phyloP scores from a whole-genome alignment of 2,113 vertebrate species.

The Lampris megalopsis region DNA sequence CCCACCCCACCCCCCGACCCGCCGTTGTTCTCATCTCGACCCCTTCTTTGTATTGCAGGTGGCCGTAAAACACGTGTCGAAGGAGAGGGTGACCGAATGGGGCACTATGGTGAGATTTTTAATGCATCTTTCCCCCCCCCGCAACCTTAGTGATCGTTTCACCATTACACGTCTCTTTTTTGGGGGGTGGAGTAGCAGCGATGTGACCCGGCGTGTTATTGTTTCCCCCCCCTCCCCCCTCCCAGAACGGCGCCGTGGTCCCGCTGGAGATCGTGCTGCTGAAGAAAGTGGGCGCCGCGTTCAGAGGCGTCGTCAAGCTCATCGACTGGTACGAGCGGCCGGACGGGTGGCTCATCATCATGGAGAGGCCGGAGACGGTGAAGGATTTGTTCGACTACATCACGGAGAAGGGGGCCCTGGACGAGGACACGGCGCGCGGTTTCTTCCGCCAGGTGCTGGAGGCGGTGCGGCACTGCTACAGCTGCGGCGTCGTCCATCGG shows the following conservation, averaged over 20 bases:
- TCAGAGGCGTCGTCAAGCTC: conserved; percentile 88
- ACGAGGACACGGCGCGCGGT: conserved; percentile 86
- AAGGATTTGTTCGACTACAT: conserved; percentile 93
- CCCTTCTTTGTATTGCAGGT: conserved; percentile 69
- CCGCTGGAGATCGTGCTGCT: conserved; percentile 89
- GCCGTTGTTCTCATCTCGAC: too few species aligned
- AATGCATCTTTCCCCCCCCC: not conserved
- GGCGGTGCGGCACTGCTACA: conserved; percentile 89
- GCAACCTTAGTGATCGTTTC: not conserved
- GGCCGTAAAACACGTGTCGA: conserved; percentile 89
- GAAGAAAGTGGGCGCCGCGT: conserved; percentile 88
- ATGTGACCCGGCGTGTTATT: too few species aligned
- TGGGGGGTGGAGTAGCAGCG: too few species aligned
- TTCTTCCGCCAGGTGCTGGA: conserved; percentile 91
- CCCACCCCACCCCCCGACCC: too few species aligned
- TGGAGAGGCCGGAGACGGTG: conserved; percentile 88
- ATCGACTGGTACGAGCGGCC: conserved; percentile 91
- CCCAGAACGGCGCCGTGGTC: conserved; percentile 84
- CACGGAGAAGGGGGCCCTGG: conserved; percentile 89
- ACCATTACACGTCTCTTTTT: too few species aligned
- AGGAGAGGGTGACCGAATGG: conserved; percentile 88
- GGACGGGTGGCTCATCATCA: conserved; percentile 89
- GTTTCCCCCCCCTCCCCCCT: not conserved
- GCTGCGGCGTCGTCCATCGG: conserved; percentile 88
- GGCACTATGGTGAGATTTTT: conserved; percentile 81